A percentile compares a stretch with the other conserved stretches of the same genome.
These are phyloP conservation scores for Pseudomugil tenellus DNA, from an alignment of 2,797 vertebrate genomes.

Conservation along the genomic window DNA sequence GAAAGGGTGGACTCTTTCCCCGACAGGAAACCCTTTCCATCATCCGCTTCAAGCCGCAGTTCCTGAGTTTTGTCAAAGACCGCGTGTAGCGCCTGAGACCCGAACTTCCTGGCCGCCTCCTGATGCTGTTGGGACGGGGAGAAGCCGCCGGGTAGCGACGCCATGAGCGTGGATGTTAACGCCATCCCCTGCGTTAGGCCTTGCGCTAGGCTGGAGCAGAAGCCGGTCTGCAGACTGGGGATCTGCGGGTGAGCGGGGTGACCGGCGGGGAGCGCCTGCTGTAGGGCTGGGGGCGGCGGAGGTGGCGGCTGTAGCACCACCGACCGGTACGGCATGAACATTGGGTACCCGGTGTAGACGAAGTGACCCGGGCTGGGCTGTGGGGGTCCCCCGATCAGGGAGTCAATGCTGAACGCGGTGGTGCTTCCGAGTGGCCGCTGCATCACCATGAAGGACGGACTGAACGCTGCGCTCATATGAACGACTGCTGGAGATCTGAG, in stretches of 20 bases:
- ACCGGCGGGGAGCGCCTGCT: constrained; percentile 81
- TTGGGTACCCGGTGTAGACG: constrained; percentile 94
- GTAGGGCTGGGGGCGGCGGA: constrained; percentile 86
- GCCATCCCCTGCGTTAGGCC: constrained; percentile 93
- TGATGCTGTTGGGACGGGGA: constrained; percentile 85
- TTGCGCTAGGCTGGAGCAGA: constrained; percentile 93
- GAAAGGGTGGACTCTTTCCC: constrained; percentile 86
- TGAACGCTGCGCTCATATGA: constrained; percentile 91
- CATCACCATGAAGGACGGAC: constrained; percentile 93
- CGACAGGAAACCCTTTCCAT: constrained; percentile 85
- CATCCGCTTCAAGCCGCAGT: constrained; percentile 85
- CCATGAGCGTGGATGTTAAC: constrained; percentile 94
- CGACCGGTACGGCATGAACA: constrained; percentile 97
- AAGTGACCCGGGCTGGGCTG: constrained; percentile 92
- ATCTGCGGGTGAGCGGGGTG: constrained; percentile 88
- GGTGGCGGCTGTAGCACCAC: constrained; percentile 94
- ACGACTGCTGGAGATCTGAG: constrained; percentile 42
- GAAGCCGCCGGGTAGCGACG: constrained; percentile 91
- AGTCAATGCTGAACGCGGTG: constrained; percentile 97
- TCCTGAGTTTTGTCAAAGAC: constrained; percentile 89
- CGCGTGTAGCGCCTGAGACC: constrained; percentile 84
- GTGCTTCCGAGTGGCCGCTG: constrained; percentile 95
- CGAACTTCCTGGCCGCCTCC: constrained; percentile 90
- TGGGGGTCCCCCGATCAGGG: constrained; percentile 92
- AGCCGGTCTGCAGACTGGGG: constrained; percentile 87